Base-by-base conservation (phyloP, 2,797 vertebrate genomes). In the Karalla daura region DNA sequence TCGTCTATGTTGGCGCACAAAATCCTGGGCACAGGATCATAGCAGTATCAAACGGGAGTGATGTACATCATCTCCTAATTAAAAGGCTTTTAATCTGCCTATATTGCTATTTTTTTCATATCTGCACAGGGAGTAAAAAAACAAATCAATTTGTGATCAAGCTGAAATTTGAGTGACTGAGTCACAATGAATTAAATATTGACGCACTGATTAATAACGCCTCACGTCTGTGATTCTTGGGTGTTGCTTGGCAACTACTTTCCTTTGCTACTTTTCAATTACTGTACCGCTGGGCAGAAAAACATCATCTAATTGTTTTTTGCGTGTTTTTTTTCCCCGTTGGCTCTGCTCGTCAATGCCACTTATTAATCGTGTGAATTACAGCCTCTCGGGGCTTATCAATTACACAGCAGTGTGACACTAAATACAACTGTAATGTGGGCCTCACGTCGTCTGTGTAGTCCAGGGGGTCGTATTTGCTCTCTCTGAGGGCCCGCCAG, bases 391-490 rank as follows among this genome's bases (percentile, higher is more conserved):
- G 52, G 17, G 47, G 35, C 33, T 49, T 49, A 69, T 56, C 52
- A 63, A 70, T 71, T 45, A 74, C 52, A 74, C 1, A 76, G 35
- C 60, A 60, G 56, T 41, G 27, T 50, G 55, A 78, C 54, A 68
- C 78, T 56, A 78, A 52, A 63, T n/a, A 68, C 41, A 52, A 50
- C 21, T 36, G 5, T 41, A 50, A 12, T 18, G 17, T 25, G 1
- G 35, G 40, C 39, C 85, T 76, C 81, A 93, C 91, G 65, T 88
- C 63, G 53, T 89, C 87, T 10, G 68, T 89, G 30, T 91, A 94
- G 87, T 93, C 91, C 79, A 95, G 69, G 1, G 90, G 90, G 70
- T 89, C 88, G 5, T 92, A 88, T 92, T 95, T 94, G 87, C 91
- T 94, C 88, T 95, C 92, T 71, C 90, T 78, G 5, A 94, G 84